phyloP scores from a whole-genome alignment of 2,888 invertebrate genomes.

The Cephus nigrinus region DNA sequence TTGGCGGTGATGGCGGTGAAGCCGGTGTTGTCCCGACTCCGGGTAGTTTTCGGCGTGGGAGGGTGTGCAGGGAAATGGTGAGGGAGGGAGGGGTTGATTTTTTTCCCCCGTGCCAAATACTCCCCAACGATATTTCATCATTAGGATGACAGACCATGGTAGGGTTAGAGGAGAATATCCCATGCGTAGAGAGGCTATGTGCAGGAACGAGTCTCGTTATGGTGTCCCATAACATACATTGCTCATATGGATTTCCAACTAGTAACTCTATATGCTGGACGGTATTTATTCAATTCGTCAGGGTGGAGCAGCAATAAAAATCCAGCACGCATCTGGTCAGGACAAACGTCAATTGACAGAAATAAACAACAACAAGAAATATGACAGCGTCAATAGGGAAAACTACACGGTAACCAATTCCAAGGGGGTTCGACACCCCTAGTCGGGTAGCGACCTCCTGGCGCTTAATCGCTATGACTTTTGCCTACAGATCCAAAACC shows the following conservation, averaged over 20 bases:
- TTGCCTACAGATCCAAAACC: not conserved
- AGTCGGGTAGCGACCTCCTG: not conserved
- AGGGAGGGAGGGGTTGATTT: slow-evolving; percentile 23
- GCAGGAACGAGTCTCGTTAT: not conserved
- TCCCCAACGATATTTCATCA: slow-evolving; percentile 63
- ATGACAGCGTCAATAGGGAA: not conserved
- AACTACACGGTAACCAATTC: not conserved
- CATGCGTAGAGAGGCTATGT: not conserved
- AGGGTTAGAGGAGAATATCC: slow-evolving; percentile 48
- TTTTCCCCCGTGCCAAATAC: slow-evolving; percentile 25
- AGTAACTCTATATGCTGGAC: not conserved
- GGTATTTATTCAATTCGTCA: not conserved
- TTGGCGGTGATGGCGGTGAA: not conserved
- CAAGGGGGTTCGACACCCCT: not conserved
- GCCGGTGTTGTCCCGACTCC: not conserved
- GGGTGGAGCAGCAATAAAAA: not conserved
- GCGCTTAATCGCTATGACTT: not conserved
- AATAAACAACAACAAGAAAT: not conserved
- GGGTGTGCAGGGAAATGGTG: not conserved
- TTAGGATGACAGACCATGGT: slow-evolving; percentile 59
- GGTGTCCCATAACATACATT: not conserved
- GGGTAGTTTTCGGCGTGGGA: not conserved
- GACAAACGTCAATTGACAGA: not conserved
- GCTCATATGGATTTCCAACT: not conserved
- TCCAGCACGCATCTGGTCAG: not conserved